These are phyloP conservation scores for Leptopilina myrica DNA, from an alignment of 2,888 invertebrate genomes.

Conservation along the genomic window DNA sequence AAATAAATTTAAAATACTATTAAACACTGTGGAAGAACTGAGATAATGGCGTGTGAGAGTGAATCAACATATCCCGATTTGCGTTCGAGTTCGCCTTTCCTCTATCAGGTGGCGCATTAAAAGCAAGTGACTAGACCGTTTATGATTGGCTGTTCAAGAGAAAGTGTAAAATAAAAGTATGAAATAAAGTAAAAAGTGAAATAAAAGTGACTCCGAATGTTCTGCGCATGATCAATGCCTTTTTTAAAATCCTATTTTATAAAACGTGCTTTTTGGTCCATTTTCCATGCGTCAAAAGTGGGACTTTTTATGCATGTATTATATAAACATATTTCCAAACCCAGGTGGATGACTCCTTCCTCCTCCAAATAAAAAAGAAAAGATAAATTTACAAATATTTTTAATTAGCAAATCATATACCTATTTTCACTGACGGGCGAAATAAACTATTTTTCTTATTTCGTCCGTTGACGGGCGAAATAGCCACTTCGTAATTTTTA, in stretches of 20 bases:
- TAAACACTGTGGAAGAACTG: not conserved
- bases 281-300: no score
- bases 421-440: no score
- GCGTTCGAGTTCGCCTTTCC: not conserved
- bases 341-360: no score
- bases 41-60: not conserved
- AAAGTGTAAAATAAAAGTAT: slow-evolving; percentile 1
- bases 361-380: no score
- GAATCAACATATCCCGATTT: not conserved
- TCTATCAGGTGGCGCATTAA: not conserved
- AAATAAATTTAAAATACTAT: not conserved
- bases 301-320: no score
- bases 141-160: not conserved
- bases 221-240: not conserved
- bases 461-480: no score
- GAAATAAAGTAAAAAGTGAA: slow-evolving; percentile 1
- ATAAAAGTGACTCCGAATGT: not conserved
- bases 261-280: no score
- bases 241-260: not conserved
- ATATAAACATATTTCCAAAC: no score
- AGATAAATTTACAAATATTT: no score
- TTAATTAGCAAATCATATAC: no score
- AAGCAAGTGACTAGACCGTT: not conserved
- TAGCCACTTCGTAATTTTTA: no score
- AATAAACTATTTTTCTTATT: no score